phyloP scores from a whole-genome alignment of 2,888 invertebrate genomes.

The Alloscopus bannaensis region DNA sequence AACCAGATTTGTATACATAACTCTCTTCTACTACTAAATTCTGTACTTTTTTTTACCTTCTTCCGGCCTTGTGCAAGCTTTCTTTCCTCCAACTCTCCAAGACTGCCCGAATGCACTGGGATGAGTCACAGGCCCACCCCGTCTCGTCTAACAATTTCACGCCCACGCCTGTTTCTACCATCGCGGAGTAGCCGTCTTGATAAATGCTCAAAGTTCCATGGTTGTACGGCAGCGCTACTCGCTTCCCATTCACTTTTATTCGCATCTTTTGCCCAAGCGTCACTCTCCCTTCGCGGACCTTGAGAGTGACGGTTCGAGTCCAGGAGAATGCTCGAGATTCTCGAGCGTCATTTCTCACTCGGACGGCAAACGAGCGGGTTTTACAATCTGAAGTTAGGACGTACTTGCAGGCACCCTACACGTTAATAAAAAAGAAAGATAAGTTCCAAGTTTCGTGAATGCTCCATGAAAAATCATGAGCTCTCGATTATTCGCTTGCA shows the following conservation, averaged over 20 bases:
- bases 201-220: slow-evolving; percentile 76
- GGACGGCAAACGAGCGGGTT: slow-evolving; percentile 84
- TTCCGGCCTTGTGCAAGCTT: slow-evolving; percentile 81
- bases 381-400: slow-evolving; percentile 89
- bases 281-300: slow-evolving; percentile 78
- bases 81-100: slow-evolving; percentile 91
- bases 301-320: slow-evolving; percentile 91
- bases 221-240: slow-evolving; percentile 83
- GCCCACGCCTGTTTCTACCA: slow-evolving; percentile 77
- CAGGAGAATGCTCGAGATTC: slow-evolving; percentile 89
- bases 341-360: slow-evolving; percentile 92
- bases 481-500: no score
- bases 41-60: slow-evolving; percentile 66
- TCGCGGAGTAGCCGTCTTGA: slow-evolving; percentile 77
- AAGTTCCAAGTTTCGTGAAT: neutral
- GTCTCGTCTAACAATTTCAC: slow-evolving; percentile 86
- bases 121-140: slow-evolving; percentile 80
- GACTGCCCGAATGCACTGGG: slow-evolving; percentile 87
- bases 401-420: slow-evolving; percentile 90
- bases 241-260: slow-evolving; percentile 89
- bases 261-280: slow-evolving; percentile 91
- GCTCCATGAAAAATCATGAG: no score
- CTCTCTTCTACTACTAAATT: no score
- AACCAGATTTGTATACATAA: neutral
- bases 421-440: slow-evolving; percentile 38